Evolutionary conservation across 2,113 vertebrate genomes (phyloP).

Genomic region (Parus major): DNA sequence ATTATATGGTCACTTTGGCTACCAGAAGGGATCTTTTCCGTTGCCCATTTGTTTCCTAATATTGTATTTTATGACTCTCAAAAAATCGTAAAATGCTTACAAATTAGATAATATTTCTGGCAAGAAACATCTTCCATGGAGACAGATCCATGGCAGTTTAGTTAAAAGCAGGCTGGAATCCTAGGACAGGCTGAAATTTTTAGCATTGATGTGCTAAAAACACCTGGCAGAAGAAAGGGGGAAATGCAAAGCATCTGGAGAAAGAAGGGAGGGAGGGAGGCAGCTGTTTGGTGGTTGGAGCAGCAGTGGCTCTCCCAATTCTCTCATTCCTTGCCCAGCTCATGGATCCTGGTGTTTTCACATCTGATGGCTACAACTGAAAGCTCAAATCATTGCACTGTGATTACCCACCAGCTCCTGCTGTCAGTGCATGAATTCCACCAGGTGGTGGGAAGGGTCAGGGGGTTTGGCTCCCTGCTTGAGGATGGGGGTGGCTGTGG

Average conservation of each 20-base stretch:
- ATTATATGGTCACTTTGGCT: slow-evolving; percentile 42
- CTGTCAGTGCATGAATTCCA: not conserved
- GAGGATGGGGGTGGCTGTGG: not conserved
- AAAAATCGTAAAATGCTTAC: slow-evolving; percentile 45
- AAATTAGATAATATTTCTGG: slow-evolving; percentile 62
- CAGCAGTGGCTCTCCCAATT: not conserved
- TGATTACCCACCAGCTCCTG: not conserved
- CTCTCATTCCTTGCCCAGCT: not conserved
- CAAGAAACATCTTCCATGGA: not conserved
- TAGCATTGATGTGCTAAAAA: slow-evolving; percentile 29
- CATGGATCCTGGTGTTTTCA: not conserved
- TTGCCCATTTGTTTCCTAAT: slow-evolving; percentile 39
- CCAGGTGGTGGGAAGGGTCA: not conserved
- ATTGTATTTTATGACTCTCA: slow-evolving; percentile 42
- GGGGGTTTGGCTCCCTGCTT: not conserved
- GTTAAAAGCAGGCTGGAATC: not conserved
- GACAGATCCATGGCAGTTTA: not conserved
- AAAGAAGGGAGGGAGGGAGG: not conserved
- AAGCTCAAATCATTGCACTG: not conserved
- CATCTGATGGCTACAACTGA: not conserved
- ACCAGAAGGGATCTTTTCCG: not conserved
- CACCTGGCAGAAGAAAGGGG: slow-evolving; percentile 44
- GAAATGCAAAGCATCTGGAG: slow-evolving; percentile 50
- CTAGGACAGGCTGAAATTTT: not conserved
- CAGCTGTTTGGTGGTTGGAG: not conserved